Evolutionary conservation across 2,113 vertebrate genomes (phyloP).

Genomic region (Sinocyclocheilus grahami): DNA sequence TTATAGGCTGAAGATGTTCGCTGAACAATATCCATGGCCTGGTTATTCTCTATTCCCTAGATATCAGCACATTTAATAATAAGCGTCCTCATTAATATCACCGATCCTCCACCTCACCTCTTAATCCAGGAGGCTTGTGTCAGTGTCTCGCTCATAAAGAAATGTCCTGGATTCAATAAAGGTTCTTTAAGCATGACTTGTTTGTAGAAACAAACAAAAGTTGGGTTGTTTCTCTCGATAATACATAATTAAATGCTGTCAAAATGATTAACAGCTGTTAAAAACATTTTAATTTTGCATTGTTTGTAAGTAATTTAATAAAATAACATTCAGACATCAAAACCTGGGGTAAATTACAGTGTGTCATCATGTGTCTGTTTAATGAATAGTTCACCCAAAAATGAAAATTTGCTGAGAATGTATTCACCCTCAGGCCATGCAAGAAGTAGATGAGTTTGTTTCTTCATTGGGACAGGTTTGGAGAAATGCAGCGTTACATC

Average conservation of each 20-base stretch:
- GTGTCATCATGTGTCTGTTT: neutral
- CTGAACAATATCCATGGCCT: constrained; percentile 31
- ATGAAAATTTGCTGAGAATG: too few species aligned
- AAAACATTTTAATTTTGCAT: neutral
- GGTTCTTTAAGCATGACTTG: neutral
- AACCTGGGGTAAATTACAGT: neutral
- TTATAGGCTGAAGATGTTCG: neutral
- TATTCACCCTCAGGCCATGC: too few species aligned
- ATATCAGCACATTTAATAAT: constrained; percentile 48
- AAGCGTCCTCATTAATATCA: constrained; percentile 52
- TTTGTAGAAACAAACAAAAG: neutral
- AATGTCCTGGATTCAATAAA: neutral
- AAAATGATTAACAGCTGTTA: neutral
- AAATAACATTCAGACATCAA: neutral
- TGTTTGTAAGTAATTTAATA: neutral
- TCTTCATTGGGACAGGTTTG: too few species aligned
- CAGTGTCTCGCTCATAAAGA: neutral
- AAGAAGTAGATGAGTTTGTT: too few species aligned
- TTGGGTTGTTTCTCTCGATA: neutral
- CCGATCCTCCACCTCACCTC: neutral
- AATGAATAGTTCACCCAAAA: neutral
- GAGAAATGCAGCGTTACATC: too few species aligned
- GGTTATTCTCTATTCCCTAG: constrained; percentile 34
- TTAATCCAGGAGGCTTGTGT: neutral
- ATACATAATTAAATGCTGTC: neutral